Base-by-base conservation (phyloP, 2,113 vertebrate species). In the Microtus montanus region DNA sequence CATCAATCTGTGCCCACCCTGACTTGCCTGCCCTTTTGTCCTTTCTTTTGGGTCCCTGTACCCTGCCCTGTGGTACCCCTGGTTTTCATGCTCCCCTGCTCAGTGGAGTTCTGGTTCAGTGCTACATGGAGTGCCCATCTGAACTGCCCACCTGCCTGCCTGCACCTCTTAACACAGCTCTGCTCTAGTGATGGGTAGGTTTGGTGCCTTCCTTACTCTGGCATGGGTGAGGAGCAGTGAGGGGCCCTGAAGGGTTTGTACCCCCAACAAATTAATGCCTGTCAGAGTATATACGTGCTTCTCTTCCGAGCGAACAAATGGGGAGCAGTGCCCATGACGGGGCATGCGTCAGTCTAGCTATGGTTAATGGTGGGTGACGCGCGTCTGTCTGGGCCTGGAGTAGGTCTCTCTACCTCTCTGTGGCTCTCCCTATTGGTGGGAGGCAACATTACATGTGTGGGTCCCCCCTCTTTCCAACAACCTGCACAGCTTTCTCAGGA, bases 381-480 rank as follows among this genome's bases (percentile, higher is more conserved):
- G 92, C 66, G 2, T 44, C 11, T 87, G 91, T 94, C 85, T 80
- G 96, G 94, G 95, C 77, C 66, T 96, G 0, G 19, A 96, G 68
- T 87, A 52, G 5, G 35, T 89, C 93, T 96, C 93, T 96, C 90
- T 85, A 93, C 92, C 77, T 93, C 92, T 49, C 92, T 24, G 77
- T 96, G 88, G 86, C 90, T 96, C 90, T 91, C 96, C 64, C 90
- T 96, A 88, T 85, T 96, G 97, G 84, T 95, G 93, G 95, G 95
- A 97, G 95, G 92, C 91, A 91, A 41, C 93, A 79, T 79, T 92
- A 70, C 93, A 96, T 95, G 87, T 80, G 86, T 97, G 93, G 87
- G 78, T 95, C 86, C 96, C 96, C 52, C 80, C 94, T 94, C 74
- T 95, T 87, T 92, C 91, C 89, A 84, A 73, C 66, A 90, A 90